phyloP scores from a whole-genome alignment of 2,888 invertebrate species.

The Pediacus dermestoides region DNA sequence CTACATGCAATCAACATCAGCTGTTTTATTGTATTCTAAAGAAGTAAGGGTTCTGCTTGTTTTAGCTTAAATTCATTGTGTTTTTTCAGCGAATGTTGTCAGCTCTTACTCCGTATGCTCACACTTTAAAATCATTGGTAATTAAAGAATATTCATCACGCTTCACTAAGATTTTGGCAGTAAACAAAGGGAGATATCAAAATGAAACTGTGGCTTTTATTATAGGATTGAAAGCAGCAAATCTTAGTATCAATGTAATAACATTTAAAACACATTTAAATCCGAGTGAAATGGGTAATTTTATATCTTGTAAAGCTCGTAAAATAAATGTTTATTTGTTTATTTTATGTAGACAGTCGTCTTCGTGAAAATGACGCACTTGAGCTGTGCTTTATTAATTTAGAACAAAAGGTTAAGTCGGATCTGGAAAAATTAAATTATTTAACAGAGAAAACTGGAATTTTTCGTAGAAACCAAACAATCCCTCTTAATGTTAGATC shows the following conservation, averaged over 20 bases:
- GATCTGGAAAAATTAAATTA: conserved; percentile 22
- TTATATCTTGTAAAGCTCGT: conserved; percentile 25
- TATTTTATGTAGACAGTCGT: conserved; percentile 22
- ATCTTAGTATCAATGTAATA: conserved; percentile 26
- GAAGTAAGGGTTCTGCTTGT: too few species aligned
- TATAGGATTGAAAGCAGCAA: conserved; percentile 24
- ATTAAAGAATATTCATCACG: conserved; percentile 18
- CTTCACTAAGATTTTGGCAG: conserved; percentile 24
- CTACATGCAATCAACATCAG: too few species aligned
- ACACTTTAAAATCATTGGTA: conserved; percentile 6
- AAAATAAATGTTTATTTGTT: conserved; percentile 23
- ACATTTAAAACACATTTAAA: conserved; percentile 26
- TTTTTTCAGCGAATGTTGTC: too few species aligned
- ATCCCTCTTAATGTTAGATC: neutral
- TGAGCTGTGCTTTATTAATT: conserved; percentile 29
- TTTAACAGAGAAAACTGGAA: conserved; percentile 7
- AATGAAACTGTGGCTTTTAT: conserved; percentile 25
- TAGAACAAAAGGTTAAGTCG: conserved; percentile 26
- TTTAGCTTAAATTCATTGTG: too few species aligned
- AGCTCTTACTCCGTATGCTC: too few species aligned
- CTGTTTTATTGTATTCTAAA: too few species aligned
- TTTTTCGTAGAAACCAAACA: too few species aligned
- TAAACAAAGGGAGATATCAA: conserved; percentile 21
- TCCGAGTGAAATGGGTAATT: conserved; percentile 30
- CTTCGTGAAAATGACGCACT: conserved; percentile 20